Percentiles rank a stretch among this genome's conserved stretches.
Conservation (phyloP, 2,113 vertebrate genomes). For the Entelurus aequoreus region DNA sequence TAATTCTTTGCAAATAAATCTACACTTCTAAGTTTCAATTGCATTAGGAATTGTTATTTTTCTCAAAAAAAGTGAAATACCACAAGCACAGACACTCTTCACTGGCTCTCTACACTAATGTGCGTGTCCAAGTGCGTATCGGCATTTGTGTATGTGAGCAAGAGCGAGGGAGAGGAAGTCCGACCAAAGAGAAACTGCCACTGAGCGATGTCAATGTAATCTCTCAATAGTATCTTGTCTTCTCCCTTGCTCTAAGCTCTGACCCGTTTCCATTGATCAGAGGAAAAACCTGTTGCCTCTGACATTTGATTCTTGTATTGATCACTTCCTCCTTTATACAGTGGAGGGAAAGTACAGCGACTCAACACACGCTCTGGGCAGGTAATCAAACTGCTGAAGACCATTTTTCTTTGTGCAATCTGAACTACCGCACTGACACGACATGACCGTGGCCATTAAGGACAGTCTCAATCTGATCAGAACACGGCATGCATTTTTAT, state of each 20-base stretch:
- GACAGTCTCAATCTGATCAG: neutral
- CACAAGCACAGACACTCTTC: constrained; percentile 28
- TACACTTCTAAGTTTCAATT: too few species aligned
- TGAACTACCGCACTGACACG: neutral
- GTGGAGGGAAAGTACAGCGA: constrained; percentile 64
- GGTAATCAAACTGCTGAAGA: constrained; percentile 53
- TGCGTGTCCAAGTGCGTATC: neutral
- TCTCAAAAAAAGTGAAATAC: too few species aligned
- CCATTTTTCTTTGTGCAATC: constrained; percentile 6
- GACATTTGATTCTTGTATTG: constrained; percentile 76
- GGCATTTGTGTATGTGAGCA: constrained; percentile 9
- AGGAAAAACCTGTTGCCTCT: constrained; percentile 70
- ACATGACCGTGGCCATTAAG: neutral
- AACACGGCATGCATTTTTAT: constrained; percentile 4
- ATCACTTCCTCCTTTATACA: constrained; percentile 77
- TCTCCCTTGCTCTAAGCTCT: constrained; percentile 66
- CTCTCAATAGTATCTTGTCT: constrained; percentile 72
- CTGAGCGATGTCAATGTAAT: constrained; percentile 68
- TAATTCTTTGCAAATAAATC: neutral
- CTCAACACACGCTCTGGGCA: constrained; percentile 49
- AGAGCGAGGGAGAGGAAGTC: constrained; percentile 31
- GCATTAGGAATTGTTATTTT: too few species aligned
- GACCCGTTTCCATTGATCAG: constrained; percentile 76
- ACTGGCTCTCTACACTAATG: neutral
- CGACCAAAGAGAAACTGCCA: constrained; percentile 41